Conservation (phyloP, 1,140 invertebrate species). For the Hyles euphorbiae region DNA sequence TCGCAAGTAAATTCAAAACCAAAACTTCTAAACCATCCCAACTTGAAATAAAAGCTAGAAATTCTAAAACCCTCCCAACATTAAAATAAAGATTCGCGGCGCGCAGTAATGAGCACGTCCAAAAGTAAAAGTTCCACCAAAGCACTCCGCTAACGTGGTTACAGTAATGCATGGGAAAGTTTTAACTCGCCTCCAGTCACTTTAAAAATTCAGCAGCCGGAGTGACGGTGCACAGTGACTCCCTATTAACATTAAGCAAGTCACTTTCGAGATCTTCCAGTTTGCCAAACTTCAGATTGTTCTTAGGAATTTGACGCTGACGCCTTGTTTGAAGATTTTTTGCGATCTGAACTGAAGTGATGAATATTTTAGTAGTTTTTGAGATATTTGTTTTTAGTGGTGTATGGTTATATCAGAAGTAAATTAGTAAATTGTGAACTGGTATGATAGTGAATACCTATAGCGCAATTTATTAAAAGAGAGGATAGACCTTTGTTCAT, state of each 20-base stretch:
- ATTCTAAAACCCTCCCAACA: no score
- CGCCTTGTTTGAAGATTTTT: background rate
- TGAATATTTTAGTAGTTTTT: no score
- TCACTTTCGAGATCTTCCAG: slow-evolving; percentile 38
- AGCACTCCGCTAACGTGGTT: slow-evolving; percentile 18
- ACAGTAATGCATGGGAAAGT: slow-evolving; percentile 38
- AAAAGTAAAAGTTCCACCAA: slow-evolving; percentile 13
- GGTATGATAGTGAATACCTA: no score
- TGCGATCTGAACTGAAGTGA: slow-evolving; percentile 1
- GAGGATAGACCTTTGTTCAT: no score
- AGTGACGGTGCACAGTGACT: slow-evolving; percentile 40
- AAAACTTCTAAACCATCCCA: no score
- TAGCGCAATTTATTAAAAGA: no score
- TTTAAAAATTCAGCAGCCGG: slow-evolving; percentile 52
- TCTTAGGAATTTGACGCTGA: slow-evolving; percentile 28
- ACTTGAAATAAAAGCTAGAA: no score
- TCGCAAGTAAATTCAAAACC: no score
- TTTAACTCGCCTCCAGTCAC: slow-evolving; percentile 30
- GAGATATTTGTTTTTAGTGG: no score
- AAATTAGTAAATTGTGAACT: no score
- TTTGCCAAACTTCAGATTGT: slow-evolving; percentile 34
- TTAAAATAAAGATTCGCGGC: slow-evolving; percentile 1
- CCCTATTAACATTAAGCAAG: slow-evolving; percentile 47
- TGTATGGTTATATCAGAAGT: no score
- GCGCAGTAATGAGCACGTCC: slow-evolving; percentile 8